Evolutionary conservation across 2,888 invertebrate genomes (phyloP).

Genomic region (Tillus elongatus): DNA sequence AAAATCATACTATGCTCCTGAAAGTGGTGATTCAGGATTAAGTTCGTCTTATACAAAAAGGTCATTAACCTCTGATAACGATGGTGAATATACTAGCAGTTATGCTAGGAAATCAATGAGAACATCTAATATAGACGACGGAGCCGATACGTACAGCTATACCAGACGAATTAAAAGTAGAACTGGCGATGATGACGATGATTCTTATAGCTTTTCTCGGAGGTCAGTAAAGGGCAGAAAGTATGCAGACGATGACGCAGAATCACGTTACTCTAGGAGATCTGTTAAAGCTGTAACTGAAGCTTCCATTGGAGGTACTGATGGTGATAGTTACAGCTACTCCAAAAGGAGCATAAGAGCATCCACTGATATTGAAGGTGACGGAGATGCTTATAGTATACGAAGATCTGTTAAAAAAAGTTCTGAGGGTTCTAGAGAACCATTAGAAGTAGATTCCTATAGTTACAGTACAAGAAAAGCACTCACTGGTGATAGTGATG

Average conservation of each 20-base stretch:
- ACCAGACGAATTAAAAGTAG: constrained; percentile 19
- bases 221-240: constrained; percentile 7
- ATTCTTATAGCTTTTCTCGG: constrained; percentile 6
- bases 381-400: constrained; percentile 30
- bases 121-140: constrained; percentile 20
- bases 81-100: constrained; percentile 13
- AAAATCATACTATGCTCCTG: constrained; percentile 16
- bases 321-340: constrained; percentile 27
- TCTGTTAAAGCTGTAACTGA: constrained; percentile 21
- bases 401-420: constrained; percentile 28
- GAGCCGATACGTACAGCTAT: constrained; percentile 22
- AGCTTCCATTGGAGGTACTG: constrained; percentile 19
- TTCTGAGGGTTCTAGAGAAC: constrained; percentile 28
- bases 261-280: constrained; percentile 24
- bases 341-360: constrained; percentile 26
- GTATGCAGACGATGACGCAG: constrained; percentile 17
- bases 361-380: constrained; percentile 28
- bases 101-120: constrained; percentile 16
- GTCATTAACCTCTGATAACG: constrained; percentile 17
- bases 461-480: constrained; percentile 21
- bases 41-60: constrained; percentile 24
- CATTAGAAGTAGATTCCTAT: constrained; percentile 21
- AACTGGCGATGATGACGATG: constrained; percentile 18
- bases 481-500: background rate
- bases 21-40: constrained; percentile 20